These are phyloP conservation scores for Chiloscyllium punctatum DNA, from an alignment of 2,797 vertebrate species.

Conservation along the genomic window DNA sequence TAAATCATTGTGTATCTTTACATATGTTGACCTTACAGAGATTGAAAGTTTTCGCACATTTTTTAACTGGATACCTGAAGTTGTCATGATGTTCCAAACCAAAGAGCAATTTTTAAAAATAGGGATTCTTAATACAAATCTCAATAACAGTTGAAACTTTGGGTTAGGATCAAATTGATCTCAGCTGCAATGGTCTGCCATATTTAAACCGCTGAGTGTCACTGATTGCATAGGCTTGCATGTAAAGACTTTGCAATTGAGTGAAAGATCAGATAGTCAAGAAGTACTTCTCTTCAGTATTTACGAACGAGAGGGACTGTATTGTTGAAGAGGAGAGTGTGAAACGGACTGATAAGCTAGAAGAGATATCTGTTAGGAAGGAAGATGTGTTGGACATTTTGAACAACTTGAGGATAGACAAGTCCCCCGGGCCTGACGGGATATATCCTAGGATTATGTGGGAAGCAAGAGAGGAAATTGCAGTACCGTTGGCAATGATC, in stretches of 20 bases:
- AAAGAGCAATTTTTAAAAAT: neutral
- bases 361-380: too few species aligned
- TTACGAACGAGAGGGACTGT: too few species aligned
- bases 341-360: too few species aligned
- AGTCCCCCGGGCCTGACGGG: too few species aligned
- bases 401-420: too few species aligned
- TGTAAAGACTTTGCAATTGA: neutral
- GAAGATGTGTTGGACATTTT: too few species aligned
- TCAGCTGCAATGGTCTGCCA: neutral
- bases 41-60: neutral
- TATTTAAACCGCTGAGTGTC: neutral
- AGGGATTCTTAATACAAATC: neutral
- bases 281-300: too few species aligned
- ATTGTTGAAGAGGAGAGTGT: too few species aligned
- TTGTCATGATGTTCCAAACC: neutral
- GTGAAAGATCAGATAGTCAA: neutral
- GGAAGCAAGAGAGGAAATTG: too few species aligned
- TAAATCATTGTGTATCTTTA: neutral
- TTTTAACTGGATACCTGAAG: neutral
- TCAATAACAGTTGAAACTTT: neutral
- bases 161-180: neutral
- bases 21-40: neutral
- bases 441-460: too few species aligned
- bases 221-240: neutral
- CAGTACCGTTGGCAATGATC: too few species aligned